These are phyloP conservation scores for Lingula anatina DNA, from an alignment of 2,888 invertebrate genomes.

Conservation along the genomic window DNA sequence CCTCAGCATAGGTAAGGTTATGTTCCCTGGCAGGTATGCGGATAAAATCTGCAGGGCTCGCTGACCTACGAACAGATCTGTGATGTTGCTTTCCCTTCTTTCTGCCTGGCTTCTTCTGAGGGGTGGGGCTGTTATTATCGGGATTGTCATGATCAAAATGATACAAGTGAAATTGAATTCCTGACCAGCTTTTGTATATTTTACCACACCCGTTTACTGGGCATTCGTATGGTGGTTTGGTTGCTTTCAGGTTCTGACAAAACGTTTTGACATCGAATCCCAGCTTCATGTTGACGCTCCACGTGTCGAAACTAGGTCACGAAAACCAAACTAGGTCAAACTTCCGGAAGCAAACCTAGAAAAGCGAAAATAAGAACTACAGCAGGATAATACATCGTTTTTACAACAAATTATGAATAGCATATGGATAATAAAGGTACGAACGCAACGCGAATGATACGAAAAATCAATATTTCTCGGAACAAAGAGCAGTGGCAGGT, in stretches of 20 bases:
- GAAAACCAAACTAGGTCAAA: too few relatives aligned
- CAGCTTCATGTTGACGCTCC: constrained; percentile 58
- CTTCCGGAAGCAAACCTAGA: too few relatives aligned
- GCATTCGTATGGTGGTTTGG: constrained; percentile 81
- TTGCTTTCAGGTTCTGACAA: constrained; percentile 74
- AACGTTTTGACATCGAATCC: constrained; percentile 83
- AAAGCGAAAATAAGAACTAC: too few relatives aligned
- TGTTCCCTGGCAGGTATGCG: constrained; percentile 57
- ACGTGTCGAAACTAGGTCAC: too few relatives aligned
- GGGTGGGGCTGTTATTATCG: constrained; percentile 29
- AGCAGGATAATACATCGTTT: too few relatives aligned
- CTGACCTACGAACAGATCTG: constrained; percentile 35
- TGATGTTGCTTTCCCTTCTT: constrained; percentile 35
- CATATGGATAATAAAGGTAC: too few relatives aligned
- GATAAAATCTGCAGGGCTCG: constrained; percentile 50
- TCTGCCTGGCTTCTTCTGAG: constrained; percentile 19
- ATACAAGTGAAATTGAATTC: constrained; percentile 78
- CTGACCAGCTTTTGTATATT: constrained; percentile 79
- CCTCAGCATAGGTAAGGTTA: constrained; percentile 77
- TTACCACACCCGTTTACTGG: constrained; percentile 80
- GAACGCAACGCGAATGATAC: too few relatives aligned
- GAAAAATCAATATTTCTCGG: too few relatives aligned
- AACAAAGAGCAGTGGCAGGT: too few relatives aligned
- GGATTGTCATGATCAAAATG: constrained; percentile 77
- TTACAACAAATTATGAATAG: too few relatives aligned